phyloP scores from a whole-genome alignment of 1,140 invertebrate species.

The Atta cephalotes region DNA sequence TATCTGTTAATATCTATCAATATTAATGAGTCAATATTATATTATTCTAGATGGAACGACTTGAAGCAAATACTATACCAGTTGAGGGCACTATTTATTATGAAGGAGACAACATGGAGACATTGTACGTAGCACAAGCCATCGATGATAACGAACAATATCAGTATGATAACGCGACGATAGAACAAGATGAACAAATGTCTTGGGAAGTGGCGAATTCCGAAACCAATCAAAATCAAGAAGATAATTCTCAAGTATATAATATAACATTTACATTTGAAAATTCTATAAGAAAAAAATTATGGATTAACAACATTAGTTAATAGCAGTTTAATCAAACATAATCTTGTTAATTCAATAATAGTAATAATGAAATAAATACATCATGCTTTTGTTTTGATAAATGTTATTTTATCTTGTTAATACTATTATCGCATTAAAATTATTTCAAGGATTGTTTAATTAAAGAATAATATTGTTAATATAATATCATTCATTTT shows the following conservation, averaged over 20 bases:
- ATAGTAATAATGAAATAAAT: too few species aligned
- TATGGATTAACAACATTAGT: too few species aligned
- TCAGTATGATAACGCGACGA: conserved; percentile 77
- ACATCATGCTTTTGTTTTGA: too few species aligned
- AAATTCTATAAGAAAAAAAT: not conserved
- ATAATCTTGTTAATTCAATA: too few species aligned
- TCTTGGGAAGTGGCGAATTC: conserved; percentile 77
- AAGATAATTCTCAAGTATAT: conserved; percentile 80
- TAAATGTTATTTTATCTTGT: too few species aligned
- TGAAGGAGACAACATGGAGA: conserved; percentile 83
- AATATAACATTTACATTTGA: not conserved
- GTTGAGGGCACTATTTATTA: conserved; percentile 84
- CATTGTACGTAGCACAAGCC: conserved; percentile 80
- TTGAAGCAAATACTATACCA: conserved; percentile 79
- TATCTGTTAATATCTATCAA: not conserved
- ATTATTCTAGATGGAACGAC: conserved; percentile 80
- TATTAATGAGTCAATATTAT: conserved; percentile 30
- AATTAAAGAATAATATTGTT: too few species aligned
- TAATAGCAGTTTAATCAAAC: too few species aligned
- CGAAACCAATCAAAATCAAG: conserved; percentile 72
- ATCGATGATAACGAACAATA: conserved; percentile 80
- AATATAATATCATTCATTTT: too few species aligned
- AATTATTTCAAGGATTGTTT: too few species aligned
- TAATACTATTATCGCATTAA: too few species aligned
- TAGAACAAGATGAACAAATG: conserved; percentile 79